Percentiles rank a stretch among this genome's conserved stretches.
phyloP scores from a whole-genome alignment of 37 sponge, comb jelly and placozoan genomes.

The Aplysina aerophoba region DNA sequence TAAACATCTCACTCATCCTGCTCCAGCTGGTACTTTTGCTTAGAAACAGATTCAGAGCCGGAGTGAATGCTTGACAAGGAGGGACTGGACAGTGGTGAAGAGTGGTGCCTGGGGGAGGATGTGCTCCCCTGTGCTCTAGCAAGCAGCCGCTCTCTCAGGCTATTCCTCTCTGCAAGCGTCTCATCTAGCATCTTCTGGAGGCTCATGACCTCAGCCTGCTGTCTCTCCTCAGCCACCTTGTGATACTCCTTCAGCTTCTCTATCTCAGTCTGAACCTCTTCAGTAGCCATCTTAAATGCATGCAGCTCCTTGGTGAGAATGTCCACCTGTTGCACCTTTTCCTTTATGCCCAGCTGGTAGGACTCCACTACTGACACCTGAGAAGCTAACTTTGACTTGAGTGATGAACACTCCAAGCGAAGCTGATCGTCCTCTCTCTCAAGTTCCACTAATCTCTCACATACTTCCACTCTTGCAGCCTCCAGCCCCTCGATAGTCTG shows the following conservation, averaged over 20 bases:
- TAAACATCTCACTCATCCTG: not conserved
- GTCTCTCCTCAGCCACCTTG: slow-evolving; percentile 27
- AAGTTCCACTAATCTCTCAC: slow-evolving; percentile 28
- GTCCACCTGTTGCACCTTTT: slow-evolving; percentile 51
- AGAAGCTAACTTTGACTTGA: slow-evolving; percentile 45
- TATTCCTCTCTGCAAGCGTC: slow-evolving; percentile 11
- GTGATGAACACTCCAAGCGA: not conserved
- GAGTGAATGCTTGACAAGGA: slow-evolving; percentile 14
- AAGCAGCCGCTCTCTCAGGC: slow-evolving; percentile 28
- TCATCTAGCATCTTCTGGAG: slow-evolving; percentile 28
- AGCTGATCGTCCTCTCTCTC: slow-evolving; percentile 38
- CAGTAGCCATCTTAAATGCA: slow-evolving; percentile 2
- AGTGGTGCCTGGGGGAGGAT: not conserved
- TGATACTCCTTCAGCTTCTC: slow-evolving; percentile 47
- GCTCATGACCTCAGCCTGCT: slow-evolving; percentile 16
- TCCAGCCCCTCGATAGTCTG: slow-evolving; percentile 47
- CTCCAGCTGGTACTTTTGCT: not conserved
- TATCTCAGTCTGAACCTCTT: slow-evolving; percentile 15
- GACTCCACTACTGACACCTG: slow-evolving; percentile 38
- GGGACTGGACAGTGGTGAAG: not conserved
- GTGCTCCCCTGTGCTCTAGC: not conserved
- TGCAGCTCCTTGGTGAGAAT: slow-evolving; percentile 56
- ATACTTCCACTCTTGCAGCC: not conserved
- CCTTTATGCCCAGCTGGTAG: slow-evolving; percentile 41
- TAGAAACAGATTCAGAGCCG: not conserved